phyloP scores from a whole-genome alignment of 2,113 vertebrate genomes.

The cat (Felis catus) region F.catus_Fca126_mat1.0 CM031417.1:54811501-54812000 shows the following conservation, averaged over 20 bases:
- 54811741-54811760: no score
- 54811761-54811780: no score
- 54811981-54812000: not conserved
- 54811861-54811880: not conserved
- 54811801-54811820: no score
- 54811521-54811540: not conserved
- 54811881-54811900: not conserved
- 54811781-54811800: no score
- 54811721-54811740: no score
- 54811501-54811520: not conserved
- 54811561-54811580: not conserved
- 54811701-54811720: no score
- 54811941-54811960: not conserved
- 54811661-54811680: not conserved
- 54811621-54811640: not conserved
- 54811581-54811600: not conserved
- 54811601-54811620: not conserved
- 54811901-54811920: not conserved
- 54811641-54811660: not conserved
- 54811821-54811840: no score
- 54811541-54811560: not conserved
- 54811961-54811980: not conserved
- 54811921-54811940: not conserved
- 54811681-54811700: no score
- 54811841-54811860: no score